A percentile compares a stretch with the other conserved stretches of the same genome.
Evolutionary conservation across 2,113 vertebrate species (phyloP).

Genomic region (Sigmodon hispidus): DNA sequence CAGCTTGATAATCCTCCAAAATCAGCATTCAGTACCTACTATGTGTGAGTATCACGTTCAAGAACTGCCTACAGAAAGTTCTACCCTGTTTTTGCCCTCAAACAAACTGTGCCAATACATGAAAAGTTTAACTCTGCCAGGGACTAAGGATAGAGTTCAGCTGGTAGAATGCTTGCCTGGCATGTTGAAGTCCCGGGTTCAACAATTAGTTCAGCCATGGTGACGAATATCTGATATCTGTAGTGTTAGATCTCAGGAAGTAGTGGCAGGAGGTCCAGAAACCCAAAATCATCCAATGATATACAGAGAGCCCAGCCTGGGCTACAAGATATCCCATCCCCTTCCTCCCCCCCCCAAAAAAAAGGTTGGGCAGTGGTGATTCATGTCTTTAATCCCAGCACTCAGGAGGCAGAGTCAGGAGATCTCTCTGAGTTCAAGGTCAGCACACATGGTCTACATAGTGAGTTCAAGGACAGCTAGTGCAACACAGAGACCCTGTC

Average conservation of each 20-base stretch:
- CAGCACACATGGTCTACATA: background rate
- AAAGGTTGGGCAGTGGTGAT: background rate
- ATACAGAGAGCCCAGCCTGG: background rate
- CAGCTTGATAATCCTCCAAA: background rate
- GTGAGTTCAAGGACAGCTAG: background rate
- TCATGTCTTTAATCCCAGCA: background rate
- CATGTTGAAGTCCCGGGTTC: too few relatives aligned
- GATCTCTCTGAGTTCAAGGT: background rate
- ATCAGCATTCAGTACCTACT: background rate
- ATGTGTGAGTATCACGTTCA: fast-evolving
- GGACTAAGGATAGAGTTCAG: background rate
- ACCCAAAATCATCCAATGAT: background rate
- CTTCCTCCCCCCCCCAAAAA: background rate
- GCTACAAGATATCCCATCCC: background rate
- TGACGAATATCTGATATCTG: background rate
- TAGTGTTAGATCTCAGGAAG: too few relatives aligned
- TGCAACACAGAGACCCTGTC: background rate
- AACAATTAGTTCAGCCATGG: background rate
- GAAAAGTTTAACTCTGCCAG: background rate
- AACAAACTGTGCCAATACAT: background rate
- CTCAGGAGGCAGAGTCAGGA: background rate
- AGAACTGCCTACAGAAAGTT: background rate
- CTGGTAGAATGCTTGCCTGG: background rate
- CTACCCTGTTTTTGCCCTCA: background rate
- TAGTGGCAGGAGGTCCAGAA: too few relatives aligned